Percentiles rank a stretch among this genome's conserved stretches.
Conservation (phyloP, 2,888 invertebrate genomes). For the Sylvicola fuscatus region DNA sequence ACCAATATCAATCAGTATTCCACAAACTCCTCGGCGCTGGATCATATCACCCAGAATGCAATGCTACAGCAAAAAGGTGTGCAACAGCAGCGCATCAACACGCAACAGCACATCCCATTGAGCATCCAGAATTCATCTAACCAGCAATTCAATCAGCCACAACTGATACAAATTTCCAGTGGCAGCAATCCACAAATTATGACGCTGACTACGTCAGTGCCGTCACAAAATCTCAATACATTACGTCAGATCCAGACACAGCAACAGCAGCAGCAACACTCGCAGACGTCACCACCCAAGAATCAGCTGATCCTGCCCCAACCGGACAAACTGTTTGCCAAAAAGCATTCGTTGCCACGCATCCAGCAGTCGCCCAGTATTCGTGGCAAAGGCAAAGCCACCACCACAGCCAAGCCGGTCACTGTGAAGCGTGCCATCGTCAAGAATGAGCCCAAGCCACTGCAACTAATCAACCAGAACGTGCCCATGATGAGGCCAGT, state of each 20-base stretch:
- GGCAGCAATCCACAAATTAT: conserved; percentile 4
- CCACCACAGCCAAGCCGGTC: conserved; percentile 13
- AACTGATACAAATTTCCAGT: conserved; percentile 4
- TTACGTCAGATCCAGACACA: conserved; percentile 4
- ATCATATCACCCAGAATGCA: not conserved
- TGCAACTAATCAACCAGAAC: conserved; percentile 16
- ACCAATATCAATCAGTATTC: conserved; percentile 1
- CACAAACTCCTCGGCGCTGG: not conserved
- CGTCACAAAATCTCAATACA: not conserved
- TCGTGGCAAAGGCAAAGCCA: conserved; percentile 8
- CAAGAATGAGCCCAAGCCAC: conserved; percentile 26
- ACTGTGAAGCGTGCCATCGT: conserved; percentile 9
- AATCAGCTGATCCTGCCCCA: conserved; percentile 28
- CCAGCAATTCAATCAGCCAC: conserved; percentile 5
- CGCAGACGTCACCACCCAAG: conserved; percentile 23
- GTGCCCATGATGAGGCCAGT: conserved; percentile 27
- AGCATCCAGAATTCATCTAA: conserved; percentile 5
- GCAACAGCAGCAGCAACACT: conserved; percentile 8
- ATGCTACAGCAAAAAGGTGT: not conserved
- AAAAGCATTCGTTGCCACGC: no score
- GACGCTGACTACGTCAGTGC: conserved; percentile 1
- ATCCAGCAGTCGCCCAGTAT: conserved; percentile 7
- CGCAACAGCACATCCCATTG: conserved; percentile 3
- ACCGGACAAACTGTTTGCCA: conserved; percentile 17
- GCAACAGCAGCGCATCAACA: not conserved